Evolutionary conservation across 2,797 vertebrate species (phyloP).

Genomic region (Spondyliosoma cantharus): DNA sequence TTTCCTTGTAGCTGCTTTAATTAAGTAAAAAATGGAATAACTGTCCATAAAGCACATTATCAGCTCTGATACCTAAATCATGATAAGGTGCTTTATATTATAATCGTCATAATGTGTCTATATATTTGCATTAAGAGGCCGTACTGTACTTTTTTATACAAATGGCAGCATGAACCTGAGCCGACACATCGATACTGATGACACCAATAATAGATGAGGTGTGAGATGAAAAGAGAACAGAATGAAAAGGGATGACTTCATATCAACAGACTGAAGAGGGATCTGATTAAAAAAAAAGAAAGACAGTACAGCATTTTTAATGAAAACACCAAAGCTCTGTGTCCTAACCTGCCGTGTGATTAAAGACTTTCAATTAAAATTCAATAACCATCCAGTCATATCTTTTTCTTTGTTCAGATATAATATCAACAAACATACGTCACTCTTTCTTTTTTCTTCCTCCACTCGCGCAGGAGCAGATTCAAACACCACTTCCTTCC

Average conservation of each 20-base stretch:
- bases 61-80: too few relatives aligned
- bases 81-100: neutral
- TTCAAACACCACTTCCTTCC: neutral
- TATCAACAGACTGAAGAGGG: neutral
- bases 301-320: neutral
- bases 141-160: too few relatives aligned
- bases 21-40: too few relatives aligned
- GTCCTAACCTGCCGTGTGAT: neutral
- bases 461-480: neutral
- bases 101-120: neutral
- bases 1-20: too few relatives aligned
- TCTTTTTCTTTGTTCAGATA: neutral
- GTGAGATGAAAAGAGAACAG: neutral
- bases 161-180: too few relatives aligned
- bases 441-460: neutral
- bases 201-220: neutral
- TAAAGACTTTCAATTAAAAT: constrained; percentile 3
- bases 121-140: neutral
- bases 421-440: neutral
- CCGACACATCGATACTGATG: neutral
- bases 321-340: neutral
- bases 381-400: neutral
- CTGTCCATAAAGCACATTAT: too few relatives aligned
- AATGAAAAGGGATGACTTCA: neutral
- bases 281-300: neutral